Conservation (phyloP, 2,113 vertebrate genomes). For the Zootoca vivipara region DNA sequence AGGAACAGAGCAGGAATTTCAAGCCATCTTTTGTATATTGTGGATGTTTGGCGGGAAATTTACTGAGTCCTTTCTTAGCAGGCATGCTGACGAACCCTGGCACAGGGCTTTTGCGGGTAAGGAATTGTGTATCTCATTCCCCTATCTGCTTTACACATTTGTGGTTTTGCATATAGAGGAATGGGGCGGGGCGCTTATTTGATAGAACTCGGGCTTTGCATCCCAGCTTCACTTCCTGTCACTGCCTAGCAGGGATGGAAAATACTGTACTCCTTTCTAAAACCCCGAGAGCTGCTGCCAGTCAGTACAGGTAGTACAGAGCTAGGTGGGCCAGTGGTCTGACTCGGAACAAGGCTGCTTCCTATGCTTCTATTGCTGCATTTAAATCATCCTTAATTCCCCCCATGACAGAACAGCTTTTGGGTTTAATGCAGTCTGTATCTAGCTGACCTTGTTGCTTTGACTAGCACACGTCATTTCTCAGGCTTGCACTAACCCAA, state of each 20-base stretch:
- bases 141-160: too few relatives aligned
- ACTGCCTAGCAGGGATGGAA: not conserved
- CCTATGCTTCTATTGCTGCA: not conserved
- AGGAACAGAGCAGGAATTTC: too few relatives aligned
- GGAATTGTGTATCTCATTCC: too few relatives aligned
- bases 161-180: not conserved
- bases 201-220: not conserved
- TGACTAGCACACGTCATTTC: slow-evolving; percentile 13
- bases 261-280: not conserved
- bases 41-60: too few relatives aligned
- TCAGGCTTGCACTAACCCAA: fast-evolving
- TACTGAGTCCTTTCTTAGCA: too few relatives aligned
- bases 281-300: not conserved
- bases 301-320: not conserved
- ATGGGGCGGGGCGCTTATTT: not conserved
- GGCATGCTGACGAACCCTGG: too few relatives aligned
- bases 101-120: too few relatives aligned
- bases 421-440: not conserved
- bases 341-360: not conserved
- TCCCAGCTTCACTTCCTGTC: not conserved
- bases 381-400: not conserved
- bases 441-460: not conserved
- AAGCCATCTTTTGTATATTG: too few relatives aligned
- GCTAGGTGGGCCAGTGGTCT: not conserved
- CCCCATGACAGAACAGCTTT: fast-evolving